Conservation (phyloP, 1,140 invertebrate genomes). For the Heliothis subflexa region DNA sequence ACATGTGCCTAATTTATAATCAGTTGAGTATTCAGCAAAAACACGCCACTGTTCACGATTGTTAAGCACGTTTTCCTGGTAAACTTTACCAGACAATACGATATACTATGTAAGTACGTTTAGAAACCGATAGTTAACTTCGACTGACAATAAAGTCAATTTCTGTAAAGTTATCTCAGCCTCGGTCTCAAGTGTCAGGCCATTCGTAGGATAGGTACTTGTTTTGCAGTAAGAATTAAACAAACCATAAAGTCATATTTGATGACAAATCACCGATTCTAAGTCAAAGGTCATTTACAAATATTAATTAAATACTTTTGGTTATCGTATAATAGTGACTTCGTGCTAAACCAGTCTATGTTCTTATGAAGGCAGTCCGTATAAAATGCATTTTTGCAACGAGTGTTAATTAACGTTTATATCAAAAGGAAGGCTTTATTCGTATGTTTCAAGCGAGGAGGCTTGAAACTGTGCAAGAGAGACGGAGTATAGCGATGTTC, state of each 20-base stretch:
- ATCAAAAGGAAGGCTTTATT: slow-evolving; percentile 20
- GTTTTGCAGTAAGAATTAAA: too few species aligned
- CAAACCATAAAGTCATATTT: too few species aligned
- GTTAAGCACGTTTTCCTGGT: slow-evolving; percentile 2
- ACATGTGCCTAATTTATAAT: not conserved
- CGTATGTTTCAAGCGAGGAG: slow-evolving; percentile 12
- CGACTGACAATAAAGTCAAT: too few species aligned
- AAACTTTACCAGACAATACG: not conserved
- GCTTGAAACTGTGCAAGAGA: slow-evolving; percentile 59
- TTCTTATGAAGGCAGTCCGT: not conserved
- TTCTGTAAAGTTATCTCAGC: too few species aligned
- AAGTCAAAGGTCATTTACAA: too few species aligned
- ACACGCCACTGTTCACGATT: slow-evolving; percentile 6
- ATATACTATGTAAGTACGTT: too few species aligned
- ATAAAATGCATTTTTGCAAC: slow-evolving; percentile 15
- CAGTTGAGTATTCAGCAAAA: not conserved
- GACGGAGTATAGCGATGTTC: slow-evolving; percentile 60
- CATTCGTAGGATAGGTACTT: too few species aligned
- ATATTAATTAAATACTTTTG: too few species aligned
- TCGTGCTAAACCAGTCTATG: not conserved
- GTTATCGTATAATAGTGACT: too few species aligned
- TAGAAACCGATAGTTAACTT: too few species aligned
- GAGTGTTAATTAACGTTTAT: slow-evolving; percentile 15
- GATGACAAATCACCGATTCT: too few species aligned
- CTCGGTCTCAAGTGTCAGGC: too few species aligned